Percentiles rank a stretch among this genome's conserved stretches.
Conservation (phyloP, 2,797 vertebrate species). For the Crypturellus tataupa region DNA sequence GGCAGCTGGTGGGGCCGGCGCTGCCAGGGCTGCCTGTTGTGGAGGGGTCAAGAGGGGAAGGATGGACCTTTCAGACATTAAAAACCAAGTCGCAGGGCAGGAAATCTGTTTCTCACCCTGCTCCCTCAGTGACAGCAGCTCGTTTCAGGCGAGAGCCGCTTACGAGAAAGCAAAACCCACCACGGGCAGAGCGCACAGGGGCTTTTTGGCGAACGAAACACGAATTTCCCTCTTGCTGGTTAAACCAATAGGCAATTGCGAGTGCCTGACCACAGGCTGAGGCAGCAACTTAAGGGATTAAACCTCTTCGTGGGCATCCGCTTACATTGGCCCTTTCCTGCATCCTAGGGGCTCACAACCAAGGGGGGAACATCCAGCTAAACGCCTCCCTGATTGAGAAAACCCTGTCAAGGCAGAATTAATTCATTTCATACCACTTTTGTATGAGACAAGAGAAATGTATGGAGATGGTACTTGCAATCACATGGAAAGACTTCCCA, state of each 20-base stretch:
- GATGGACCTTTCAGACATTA: background rate
- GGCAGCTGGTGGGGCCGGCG: background rate
- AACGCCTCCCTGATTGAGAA: background rate
- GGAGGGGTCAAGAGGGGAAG: background rate
- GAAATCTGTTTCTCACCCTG: background rate
- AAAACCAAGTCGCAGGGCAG: background rate
- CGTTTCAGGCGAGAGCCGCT: accelerated
- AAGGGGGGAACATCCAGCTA: background rate
- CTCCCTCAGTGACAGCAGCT: background rate
- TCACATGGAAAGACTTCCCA: background rate
- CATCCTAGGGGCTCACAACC: background rate
- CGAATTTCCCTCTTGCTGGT: background rate
- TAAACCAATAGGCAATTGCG: background rate
- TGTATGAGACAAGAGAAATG: background rate
- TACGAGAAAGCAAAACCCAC: background rate
- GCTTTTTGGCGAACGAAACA: background rate
- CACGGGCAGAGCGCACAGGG: background rate
- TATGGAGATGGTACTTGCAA: background rate
- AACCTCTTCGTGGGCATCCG: background rate
- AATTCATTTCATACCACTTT: background rate
- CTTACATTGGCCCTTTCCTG: background rate
- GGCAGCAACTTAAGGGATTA: background rate
- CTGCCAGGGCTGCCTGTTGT: background rate
- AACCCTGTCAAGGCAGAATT: background rate
- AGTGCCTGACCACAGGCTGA: background rate